Conservation (phyloP, 2,797 vertebrate genomes). For the Salmo trutta region DNA sequence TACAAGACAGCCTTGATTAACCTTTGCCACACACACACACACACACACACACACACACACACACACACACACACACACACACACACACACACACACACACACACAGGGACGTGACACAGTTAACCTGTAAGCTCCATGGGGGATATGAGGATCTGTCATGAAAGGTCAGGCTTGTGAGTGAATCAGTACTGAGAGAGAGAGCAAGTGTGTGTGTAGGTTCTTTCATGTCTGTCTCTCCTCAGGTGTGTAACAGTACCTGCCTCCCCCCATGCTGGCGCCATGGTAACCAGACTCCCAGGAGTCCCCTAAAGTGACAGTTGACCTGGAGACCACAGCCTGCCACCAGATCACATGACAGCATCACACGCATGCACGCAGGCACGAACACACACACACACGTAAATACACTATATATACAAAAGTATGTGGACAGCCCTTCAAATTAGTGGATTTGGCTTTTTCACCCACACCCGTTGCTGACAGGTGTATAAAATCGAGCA, state of each 20-base stretch:
- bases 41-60: too few relatives aligned
- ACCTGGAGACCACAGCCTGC: slow-evolving; percentile 3
- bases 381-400: slow-evolving; percentile 2
- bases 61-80: too few relatives aligned
- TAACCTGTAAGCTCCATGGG: too few relatives aligned
- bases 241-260: slow-evolving; percentile 3
- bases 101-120: too few relatives aligned
- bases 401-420: too few relatives aligned
- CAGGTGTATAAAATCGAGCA: too few relatives aligned
- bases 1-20: neutral
- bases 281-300: slow-evolving; percentile 3
- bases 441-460: too few relatives aligned
- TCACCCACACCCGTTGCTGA: too few relatives aligned
- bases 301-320: slow-evolving; percentile 8
- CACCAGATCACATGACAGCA: neutral
- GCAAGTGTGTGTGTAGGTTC: neutral
- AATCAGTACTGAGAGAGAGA: too few relatives aligned
- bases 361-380: slow-evolving; percentile 3
- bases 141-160: too few relatives aligned
- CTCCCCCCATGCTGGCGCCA: neutral
- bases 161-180: too few relatives aligned
- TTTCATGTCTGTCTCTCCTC: neutral
- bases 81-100: neutral
- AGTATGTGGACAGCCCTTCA: too few relatives aligned
- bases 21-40: neutral